Evolutionary conservation across 2,797 vertebrate species (phyloP), one percentile per base, ranked within the genome.

Genomic region (Neomorphus geoffroyi): DNA sequence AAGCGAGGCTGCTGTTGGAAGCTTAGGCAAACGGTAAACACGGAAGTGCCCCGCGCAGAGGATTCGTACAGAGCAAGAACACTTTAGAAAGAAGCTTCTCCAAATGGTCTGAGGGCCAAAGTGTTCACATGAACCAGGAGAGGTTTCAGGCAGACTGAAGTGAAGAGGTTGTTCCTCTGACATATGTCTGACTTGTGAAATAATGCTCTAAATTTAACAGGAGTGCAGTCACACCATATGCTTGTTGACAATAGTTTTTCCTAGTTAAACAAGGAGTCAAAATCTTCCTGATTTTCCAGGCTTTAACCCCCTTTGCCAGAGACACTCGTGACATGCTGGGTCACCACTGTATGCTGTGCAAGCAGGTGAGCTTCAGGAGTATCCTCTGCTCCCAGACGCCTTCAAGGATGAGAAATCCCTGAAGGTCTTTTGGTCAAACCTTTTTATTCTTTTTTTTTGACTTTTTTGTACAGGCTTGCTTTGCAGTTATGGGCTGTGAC

Each of bases 401-500:
- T 90, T 88, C 80, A 77, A 88, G 21, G 18, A 60, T 64, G 35
- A 62, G 56, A 94, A 95, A 91, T 86, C 56, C 58, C 54, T 80
- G 33, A 82, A 91, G 70, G 70, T 81, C 72, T 90, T 89, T 65
- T 0, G 2, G 57, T 92, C 56, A 91, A 77, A 54, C 26, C 15
- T 50, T 57, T 72, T 82, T 37, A 32, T 30, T 33, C 24, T 10
- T 11, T 46, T 33, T 11, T 28, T 33, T 18, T 13, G 15, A 16
- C 30, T 33, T 6, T 75, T 41, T 53, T 37, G 3, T 43, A 17
- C 19, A 82, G 64, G 30, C 54, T 90, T 92, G 75, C 74, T 80
- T 70, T 93, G 86, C 73, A 86, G 78, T 92, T 93, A 80, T 43
- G 66, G 61, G 72, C 89, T 94, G 72, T 90, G 91, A 95, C 79